A percentile compares a stretch with the other conserved stretches of the same genome.
Conservation (phyloP, 2,113 vertebrate genomes). For the Zingel zingel region DNA sequence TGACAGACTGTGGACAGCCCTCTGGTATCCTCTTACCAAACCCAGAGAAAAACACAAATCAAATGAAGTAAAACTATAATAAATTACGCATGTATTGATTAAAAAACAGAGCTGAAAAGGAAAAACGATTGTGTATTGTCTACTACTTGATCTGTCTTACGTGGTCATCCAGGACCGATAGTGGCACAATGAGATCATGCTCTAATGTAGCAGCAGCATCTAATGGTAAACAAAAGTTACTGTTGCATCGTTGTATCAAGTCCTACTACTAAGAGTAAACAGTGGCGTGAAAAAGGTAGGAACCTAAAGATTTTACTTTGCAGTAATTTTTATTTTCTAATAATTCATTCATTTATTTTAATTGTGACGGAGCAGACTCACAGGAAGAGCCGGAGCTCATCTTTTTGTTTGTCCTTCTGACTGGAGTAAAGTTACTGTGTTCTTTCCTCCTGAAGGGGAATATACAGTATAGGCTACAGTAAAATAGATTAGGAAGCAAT, state of each 20-base stretch:
- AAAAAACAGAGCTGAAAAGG: background rate
- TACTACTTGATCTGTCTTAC: constrained; percentile 16
- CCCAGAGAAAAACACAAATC: background rate
- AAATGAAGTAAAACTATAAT: background rate
- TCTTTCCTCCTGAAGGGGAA: background rate
- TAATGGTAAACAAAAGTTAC: constrained; percentile 19
- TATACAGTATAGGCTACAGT: background rate
- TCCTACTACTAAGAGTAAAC: background rate
- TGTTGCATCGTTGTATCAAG: background rate
- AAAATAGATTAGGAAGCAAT: background rate
- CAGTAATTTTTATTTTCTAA: background rate
- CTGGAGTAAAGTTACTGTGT: background rate
- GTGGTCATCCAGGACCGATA: background rate
- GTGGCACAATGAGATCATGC: constrained; percentile 1
- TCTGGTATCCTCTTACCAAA: constrained; percentile 33
- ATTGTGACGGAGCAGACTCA: constrained; percentile 14
- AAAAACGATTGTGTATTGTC: background rate
- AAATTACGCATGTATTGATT: background rate
- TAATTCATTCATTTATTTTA: background rate
- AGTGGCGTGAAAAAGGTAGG: background rate
- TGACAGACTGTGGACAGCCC: constrained; percentile 1
- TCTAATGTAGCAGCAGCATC: background rate
- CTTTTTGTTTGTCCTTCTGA: background rate
- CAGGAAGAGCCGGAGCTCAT: constrained; percentile 46
- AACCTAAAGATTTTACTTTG: background rate